Conservation (phyloP, 2,113 vertebrate genomes). For the Myodes glareolus region DNA sequence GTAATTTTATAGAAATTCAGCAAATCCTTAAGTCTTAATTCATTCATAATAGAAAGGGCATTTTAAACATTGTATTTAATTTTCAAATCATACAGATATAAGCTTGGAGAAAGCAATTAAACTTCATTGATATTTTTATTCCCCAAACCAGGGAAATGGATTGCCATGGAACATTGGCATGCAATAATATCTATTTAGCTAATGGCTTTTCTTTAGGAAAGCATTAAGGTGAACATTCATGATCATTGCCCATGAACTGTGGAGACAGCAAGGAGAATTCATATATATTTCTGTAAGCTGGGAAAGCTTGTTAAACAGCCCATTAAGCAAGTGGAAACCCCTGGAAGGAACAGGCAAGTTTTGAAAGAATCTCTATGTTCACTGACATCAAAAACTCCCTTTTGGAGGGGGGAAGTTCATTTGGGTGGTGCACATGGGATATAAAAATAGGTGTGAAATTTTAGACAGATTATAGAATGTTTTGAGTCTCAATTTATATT, state of each 20-base stretch:
- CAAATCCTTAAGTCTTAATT: conserved; percentile 27
- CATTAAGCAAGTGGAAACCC: background rate
- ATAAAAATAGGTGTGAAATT: background rate
- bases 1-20: background rate
- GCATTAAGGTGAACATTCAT: conserved; percentile 68
- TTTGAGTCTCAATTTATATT: background rate
- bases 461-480: background rate
- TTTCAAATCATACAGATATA: conserved; percentile 44
- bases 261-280: conserved; percentile 54
- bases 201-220: conserved; percentile 66
- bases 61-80: conserved; percentile 52
- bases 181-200: conserved; percentile 60
- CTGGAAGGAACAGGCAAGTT: background rate
- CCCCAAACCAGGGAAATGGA: background rate
- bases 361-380: background rate
- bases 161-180: conserved; percentile 45
- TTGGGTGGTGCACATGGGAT: background rate
- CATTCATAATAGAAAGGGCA: conserved; percentile 9
- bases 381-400: background rate
- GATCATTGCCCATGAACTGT: conserved; percentile 56
- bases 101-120: conserved; percentile 50
- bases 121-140: conserved; percentile 39
- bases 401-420: too few species aligned
- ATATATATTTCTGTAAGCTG: conserved; percentile 53
- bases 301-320: conserved; percentile 15